Conservation (phyloP, 1,140 invertebrate genomes). For the Heliconius congener region DNA sequence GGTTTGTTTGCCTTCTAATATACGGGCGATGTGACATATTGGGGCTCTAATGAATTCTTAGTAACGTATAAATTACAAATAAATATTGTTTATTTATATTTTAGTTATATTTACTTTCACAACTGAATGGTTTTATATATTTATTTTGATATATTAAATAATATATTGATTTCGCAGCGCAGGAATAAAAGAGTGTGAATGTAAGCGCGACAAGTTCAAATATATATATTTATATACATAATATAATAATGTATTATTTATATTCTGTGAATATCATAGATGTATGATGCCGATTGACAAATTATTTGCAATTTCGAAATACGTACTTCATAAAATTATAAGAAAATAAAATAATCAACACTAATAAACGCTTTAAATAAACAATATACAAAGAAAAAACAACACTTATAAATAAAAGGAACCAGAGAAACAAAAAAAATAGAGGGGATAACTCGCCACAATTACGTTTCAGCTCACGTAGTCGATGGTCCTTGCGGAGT, state of each 20-base stretch:
- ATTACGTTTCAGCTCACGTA: slow-evolving; percentile 24
- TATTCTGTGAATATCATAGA: not conserved
- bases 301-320: too few species aligned
- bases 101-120: not conserved
- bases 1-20: not conserved
- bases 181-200: too few species aligned
- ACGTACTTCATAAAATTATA: too few species aligned
- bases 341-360: not conserved
- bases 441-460: not conserved
- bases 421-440: not conserved
- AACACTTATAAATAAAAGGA: not conserved
- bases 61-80: not conserved
- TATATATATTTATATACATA: too few species aligned
- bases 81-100: not conserved
- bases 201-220: too few species aligned
- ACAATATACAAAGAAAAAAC: not conserved
- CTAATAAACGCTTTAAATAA: not conserved
- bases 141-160: too few species aligned
- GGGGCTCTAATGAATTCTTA: not conserved
- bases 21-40: not conserved
- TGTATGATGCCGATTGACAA: too few species aligned
- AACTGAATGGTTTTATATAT: not conserved
- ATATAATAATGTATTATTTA: too few species aligned
- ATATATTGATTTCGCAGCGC: too few species aligned
- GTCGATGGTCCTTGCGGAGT: slow-evolving; percentile 11